Base-by-base conservation (phyloP, 2,888 invertebrate species). In the Eudemis profundana region DNA sequence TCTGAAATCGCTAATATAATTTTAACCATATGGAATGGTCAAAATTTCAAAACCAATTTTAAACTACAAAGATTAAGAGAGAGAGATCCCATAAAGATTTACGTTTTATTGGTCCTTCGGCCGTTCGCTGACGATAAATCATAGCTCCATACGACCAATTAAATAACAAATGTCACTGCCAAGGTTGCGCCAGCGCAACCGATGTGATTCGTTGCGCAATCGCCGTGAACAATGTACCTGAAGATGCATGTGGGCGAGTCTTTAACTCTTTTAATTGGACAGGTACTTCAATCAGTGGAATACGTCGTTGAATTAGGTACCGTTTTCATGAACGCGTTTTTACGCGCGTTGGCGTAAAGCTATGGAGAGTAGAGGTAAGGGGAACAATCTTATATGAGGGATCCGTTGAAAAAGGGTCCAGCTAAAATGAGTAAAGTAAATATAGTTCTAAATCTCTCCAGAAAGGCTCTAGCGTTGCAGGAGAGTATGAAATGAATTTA, bases 141-240 rank as follows among this genome's bases (percentile, higher is more conserved):
- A 49, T 38, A 40, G 47, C 27, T 33, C 7, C 44, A 40, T 8
- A 44, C 17, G 49, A 38, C 40, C 42, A 50, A 49, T 63, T 56
- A 40, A 54, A 56, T 49, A 33, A 47, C 63, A 29, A 56, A 63
- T 63, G 63, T 49, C 63, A 63, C 40, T 63, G 63, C 29, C 63
- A 63, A 63, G 63, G 63, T 17, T 49, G 53, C 53, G 38, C 42
- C 15, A 12, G 47, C 21, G 29, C 15, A 29, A 33, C 56, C 56
- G 29, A 63, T 49, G 33, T 19, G 38, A 47, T 17, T 29, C 14
- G 51, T 57, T 64, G 57, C 57, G 54, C 47, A 56, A 62, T 54
- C 46, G 53, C 44, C 61, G 56, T 63, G 14, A 64, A 64, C 63
- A 64, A 64, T 64, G 47, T 19, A 38, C 51, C 7, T 44, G 53